Percentiles rank a stretch among this genome's conserved stretches.
phyloP scores from a whole-genome alignment of 2,888 invertebrate genomes.

The Calliopum simillimum region DNA sequence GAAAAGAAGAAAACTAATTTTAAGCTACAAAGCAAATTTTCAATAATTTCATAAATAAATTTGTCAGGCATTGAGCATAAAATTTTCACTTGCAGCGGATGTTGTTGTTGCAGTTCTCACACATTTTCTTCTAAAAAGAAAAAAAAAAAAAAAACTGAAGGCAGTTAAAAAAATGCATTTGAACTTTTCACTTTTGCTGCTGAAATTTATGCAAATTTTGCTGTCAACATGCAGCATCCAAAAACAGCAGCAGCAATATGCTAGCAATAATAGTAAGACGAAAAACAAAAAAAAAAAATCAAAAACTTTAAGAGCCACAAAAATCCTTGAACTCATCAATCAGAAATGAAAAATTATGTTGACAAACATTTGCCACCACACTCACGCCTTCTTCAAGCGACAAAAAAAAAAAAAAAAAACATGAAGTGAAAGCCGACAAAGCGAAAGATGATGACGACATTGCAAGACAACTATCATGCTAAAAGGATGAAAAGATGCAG shows the following conservation, averaged over 20 bases:
- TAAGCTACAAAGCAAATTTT: neutral
- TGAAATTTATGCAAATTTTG: constrained; percentile 18
- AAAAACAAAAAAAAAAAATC: neutral
- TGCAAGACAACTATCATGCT: neutral
- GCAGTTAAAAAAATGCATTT: neutral
- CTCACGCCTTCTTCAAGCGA: too few species aligned
- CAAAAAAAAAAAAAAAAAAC: too few species aligned
- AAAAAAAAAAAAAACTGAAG: neutral
- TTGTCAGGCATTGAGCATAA: neutral
- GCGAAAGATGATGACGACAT: constrained; percentile 12
- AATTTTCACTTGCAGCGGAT: neutral
- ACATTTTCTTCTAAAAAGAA: neutral
- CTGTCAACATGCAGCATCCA: constrained; percentile 25
- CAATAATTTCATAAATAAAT: neutral
- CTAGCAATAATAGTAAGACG: neutral
- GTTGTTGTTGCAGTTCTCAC: neutral
- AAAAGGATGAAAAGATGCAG: constrained; percentile 4
- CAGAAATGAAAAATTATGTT: constrained; percentile 40
- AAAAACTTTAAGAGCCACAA: constrained; percentile 16
- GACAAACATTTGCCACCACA: constrained; percentile 35
- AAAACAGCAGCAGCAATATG: neutral
- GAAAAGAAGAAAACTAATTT: too few species aligned
- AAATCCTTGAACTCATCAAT: constrained; percentile 46
- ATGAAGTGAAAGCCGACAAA: neutral
- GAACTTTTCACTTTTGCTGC: constrained; percentile 16